A percentile compares a stretch with the other conserved stretches of the same genome.
These are phyloP conservation scores for Aphelenchoides fujianensis DNA, from an alignment of 1,140 invertebrate genomes.

Conservation along the genomic window DNA sequence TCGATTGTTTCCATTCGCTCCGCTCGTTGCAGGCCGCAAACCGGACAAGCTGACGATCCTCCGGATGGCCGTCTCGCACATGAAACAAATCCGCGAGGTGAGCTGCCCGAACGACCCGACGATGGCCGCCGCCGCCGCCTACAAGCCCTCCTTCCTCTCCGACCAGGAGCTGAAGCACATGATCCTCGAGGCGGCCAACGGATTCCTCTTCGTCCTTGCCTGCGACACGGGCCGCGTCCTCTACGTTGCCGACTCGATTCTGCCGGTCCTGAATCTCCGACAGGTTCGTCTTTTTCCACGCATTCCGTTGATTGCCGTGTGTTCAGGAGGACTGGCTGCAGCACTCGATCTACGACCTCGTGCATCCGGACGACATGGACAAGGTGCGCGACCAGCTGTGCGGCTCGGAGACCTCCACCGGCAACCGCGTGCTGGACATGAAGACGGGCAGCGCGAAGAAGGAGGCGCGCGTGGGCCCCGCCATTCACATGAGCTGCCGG, in stretches of 20 bases:
- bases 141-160: slow-evolving; percentile 96
- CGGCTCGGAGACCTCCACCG: slow-evolving; percentile 91
- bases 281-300: too few relatives aligned
- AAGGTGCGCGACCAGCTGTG: slow-evolving; percentile 92
- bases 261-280: slow-evolving; percentile 89
- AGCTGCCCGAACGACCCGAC: slow-evolving; percentile 21
- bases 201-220: slow-evolving; percentile 95
- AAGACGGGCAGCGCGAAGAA: slow-evolving; percentile 84
- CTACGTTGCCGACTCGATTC: slow-evolving; percentile 96
- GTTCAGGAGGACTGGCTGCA: slow-evolving; percentile 91
- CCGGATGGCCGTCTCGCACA: slow-evolving; percentile 97
- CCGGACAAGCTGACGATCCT: slow-evolving; percentile 98
- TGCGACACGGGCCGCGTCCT: slow-evolving; percentile 94
- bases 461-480: slow-evolving; percentile 80
- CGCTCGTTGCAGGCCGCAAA: slow-evolving; percentile 82
- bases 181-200: slow-evolving; percentile 96
- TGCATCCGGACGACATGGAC: slow-evolving; percentile 96
- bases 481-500: slow-evolving; percentile 96
- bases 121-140: slow-evolving; percentile 66
- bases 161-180: slow-evolving; percentile 98
- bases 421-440: slow-evolving; percentile 88
- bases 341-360: slow-evolving; percentile 85
- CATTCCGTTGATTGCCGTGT: too few relatives aligned
- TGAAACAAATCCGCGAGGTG: slow-evolving; percentile 73
- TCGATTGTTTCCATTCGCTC: not conserved